Evolutionary conservation across 2,888 invertebrate genomes (phyloP).

Genomic region (Apamea monoglypha): DNA sequence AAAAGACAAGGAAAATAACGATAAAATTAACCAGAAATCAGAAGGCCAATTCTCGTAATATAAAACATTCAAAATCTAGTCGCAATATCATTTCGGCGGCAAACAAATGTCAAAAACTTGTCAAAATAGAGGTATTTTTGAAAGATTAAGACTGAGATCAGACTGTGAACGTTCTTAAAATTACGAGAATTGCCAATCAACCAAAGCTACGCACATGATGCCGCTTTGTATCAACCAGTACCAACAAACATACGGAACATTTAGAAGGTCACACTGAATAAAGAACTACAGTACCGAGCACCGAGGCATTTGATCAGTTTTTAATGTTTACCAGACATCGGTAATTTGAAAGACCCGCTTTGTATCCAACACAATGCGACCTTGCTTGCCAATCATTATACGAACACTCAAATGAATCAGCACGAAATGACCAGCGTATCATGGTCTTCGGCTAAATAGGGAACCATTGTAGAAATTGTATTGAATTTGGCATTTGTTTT

Average conservation of each 20-base stretch:
- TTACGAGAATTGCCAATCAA: not conserved
- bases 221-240: not conserved
- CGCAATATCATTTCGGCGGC: no score
- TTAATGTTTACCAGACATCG: conserved; percentile 58
- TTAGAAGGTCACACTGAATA: conserved; percentile 55
- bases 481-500: conserved; percentile 20
- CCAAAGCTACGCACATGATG: not conserved
- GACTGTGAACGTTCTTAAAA: no score
- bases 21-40: not conserved
- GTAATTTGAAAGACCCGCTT: conserved; percentile 52
- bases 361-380: conserved; percentile 52
- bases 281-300: conserved; percentile 45
- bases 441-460: not conserved
- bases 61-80: no score
- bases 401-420: conserved; percentile 46
- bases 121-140: no score
- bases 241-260: conserved; percentile 4
- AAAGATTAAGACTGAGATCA: no score
- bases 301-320: conserved; percentile 37
- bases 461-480: conserved; percentile 3
- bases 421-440: conserved; percentile 1
- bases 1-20: not conserved
- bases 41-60: no score
- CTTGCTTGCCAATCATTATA: conserved; percentile 61
- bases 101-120: no score